Conservation (phyloP, 2,888 invertebrate species). For the Nemoura dubitans region DNA sequence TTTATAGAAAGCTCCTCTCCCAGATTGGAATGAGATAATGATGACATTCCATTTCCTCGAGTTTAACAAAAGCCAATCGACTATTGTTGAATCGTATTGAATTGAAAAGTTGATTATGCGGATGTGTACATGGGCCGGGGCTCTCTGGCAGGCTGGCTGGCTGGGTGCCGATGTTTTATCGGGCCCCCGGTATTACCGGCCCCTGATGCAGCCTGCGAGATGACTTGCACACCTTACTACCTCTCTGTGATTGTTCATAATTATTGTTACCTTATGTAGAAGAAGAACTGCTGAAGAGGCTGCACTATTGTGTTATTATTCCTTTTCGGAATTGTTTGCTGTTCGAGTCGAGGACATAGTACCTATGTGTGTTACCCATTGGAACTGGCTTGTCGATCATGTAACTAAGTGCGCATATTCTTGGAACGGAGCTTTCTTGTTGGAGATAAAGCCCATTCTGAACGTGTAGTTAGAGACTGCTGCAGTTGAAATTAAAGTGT, state of each 20-base stretch:
- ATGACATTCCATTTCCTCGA: constrained; percentile 40
- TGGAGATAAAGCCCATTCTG: neutral
- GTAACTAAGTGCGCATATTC: neutral
- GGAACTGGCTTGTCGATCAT: constrained; percentile 15
- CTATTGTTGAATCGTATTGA: constrained; percentile 41
- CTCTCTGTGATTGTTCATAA: constrained; percentile 14
- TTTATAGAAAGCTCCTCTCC: constrained; percentile 40
- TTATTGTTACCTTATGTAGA: constrained; percentile 42
- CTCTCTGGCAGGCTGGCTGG: neutral
- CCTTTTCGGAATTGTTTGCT: constrained; percentile 34
- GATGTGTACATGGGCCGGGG: constrained; percentile 35
- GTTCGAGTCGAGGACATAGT: constrained; percentile 25
- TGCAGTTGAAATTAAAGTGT: neutral
- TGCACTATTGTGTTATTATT: constrained; percentile 35
- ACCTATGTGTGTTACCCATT: constrained; percentile 12
- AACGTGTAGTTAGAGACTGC: neutral
- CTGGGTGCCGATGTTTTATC: constrained; percentile 37
- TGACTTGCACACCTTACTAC: constrained; percentile 33
- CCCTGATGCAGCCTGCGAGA: neutral
- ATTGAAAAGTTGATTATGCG: constrained; percentile 43
- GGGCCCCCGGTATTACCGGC: constrained; percentile 39
- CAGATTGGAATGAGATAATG: constrained; percentile 36
- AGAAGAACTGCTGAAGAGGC: constrained; percentile 41
- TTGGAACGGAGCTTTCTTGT: neutral
- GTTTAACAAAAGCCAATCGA: constrained; percentile 41